phyloP scores from a whole-genome alignment of 2,888 invertebrate species.

The Lasius fuliginosus region DNA sequence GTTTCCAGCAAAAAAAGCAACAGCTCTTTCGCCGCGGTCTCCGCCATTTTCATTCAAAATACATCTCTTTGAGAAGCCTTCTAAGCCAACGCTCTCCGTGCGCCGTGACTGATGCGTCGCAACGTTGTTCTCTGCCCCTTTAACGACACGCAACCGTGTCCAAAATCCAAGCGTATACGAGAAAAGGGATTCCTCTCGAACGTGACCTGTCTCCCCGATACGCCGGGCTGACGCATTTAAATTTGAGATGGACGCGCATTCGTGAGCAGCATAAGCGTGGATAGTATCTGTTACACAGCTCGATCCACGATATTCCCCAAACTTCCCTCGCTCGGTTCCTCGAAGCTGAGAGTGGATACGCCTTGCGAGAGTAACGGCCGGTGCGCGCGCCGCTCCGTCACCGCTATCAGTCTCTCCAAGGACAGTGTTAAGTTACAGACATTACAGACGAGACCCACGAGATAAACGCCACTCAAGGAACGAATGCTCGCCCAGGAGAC shows the following conservation, averaged over 20 bases:
- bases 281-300: conserved; percentile 67
- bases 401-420: conserved; percentile 78
- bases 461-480: conserved; percentile 81
- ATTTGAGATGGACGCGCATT: conserved; percentile 70
- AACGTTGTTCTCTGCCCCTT: conserved; percentile 57
- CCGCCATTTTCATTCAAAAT: conserved; percentile 73
- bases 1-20: conserved; percentile 33
- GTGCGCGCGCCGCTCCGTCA: conserved; percentile 67
- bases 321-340: conserved; percentile 26
- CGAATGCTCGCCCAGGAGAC: conserved; percentile 80
- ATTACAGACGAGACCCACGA: conserved; percentile 78
- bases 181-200: conserved; percentile 64
- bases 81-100: conserved; percentile 50
- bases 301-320: conserved; percentile 23
- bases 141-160: conserved; percentile 59
- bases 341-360: conserved; percentile 18
- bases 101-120: conserved; percentile 67
- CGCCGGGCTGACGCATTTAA: conserved; percentile 69
- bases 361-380: conserved; percentile 21
- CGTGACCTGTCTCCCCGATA: conserved; percentile 75
- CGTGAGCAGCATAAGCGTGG: conserved; percentile 75
- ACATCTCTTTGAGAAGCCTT: conserved; percentile 56
- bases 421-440: conserved; percentile 83
- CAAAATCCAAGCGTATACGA: conserved; percentile 66
- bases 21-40: background rate